Base-by-base conservation (phyloP, 2,888 invertebrate species). In the Tyria jacobaeae region DNA sequence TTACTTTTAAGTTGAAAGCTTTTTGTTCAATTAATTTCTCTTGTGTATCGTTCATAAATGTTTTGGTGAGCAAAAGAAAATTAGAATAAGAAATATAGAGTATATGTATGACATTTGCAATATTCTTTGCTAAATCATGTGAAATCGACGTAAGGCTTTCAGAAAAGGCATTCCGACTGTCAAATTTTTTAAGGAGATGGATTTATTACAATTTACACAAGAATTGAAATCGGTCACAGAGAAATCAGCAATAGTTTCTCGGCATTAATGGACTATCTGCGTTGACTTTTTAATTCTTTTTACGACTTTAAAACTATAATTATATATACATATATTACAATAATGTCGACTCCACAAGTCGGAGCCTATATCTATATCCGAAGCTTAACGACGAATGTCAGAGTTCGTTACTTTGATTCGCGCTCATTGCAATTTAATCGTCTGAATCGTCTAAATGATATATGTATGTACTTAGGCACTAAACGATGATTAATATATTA, bases 1-100 rank as follows among this genome's bases (percentile, higher is more conserved):
- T 56, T 44, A 60, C 37, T 61, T 41, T 37, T 31, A 37, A 47
- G 21, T 53, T 53, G 53, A 59, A 17, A 57, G 31, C 39, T 34
- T 56, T 31, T 21, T 34, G 15, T 48, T 47, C n/a, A 9, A 47
- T 24, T 37, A 31, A 14, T 10, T 24, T 39, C 21, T 39, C 37
- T 35, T 21, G 27, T 31, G 39, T 21, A 17, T 17, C 17, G 25
- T 39, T 25, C 31, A 31, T 21, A 44, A 51, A 24, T 21, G 9
- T 24, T 21, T 51, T 51, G 12, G 4, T 44, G 12, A 3, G 21
- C 15, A 24, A 21, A 21, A 21, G 35, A 35, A 31, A 35, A 35
- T 14, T n/a, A n/a, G n/a, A n/a, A n/a, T n/a, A n/a, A n/a, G n/a
- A n/a, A n/a, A 21, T 51, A 24, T 24, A 21, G 17, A 21, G 35